A percentile compares a stretch with the other conserved stretches of the same genome.
These are phyloP conservation scores for Pseudoips prasinana DNA, from an alignment of 2,888 invertebrate genomes.

Conservation along the genomic window DNA sequence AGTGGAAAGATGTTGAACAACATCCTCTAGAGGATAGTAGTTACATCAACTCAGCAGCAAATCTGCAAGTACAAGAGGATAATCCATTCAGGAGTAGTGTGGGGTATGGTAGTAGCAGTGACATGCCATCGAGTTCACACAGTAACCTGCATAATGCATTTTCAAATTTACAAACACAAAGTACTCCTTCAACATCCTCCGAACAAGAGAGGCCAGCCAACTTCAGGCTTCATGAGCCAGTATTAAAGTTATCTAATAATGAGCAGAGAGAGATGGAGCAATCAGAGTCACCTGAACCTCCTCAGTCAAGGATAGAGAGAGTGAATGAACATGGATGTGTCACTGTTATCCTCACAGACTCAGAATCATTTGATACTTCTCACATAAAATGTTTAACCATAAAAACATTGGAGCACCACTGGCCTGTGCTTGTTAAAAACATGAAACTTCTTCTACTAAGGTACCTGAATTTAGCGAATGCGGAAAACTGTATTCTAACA, in stretches of 20 bases:
- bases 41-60: slow-evolving; percentile 61
- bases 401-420: slow-evolving; percentile 91
- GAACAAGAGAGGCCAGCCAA: slow-evolving; percentile 43
- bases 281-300: slow-evolving; percentile 56
- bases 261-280: slow-evolving; percentile 51
- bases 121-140: slow-evolving; percentile 55
- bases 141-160: slow-evolving; percentile 69
- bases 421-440: slow-evolving; percentile 90
- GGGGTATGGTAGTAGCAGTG: slow-evolving; percentile 52
- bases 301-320: slow-evolving; percentile 63
- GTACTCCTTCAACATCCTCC: slow-evolving; percentile 61
- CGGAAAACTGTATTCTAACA: slow-evolving; percentile 88
- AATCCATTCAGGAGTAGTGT: slow-evolving; percentile 68
- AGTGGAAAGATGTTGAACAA: slow-evolving; percentile 92
- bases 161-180: slow-evolving; percentile 71
- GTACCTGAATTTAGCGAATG: slow-evolving; percentile 81
- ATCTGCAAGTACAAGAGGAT: slow-evolving; percentile 64
- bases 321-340: slow-evolving; percentile 79
- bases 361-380: slow-evolving; percentile 92
- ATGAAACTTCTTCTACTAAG: slow-evolving; percentile 83
- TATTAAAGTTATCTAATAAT: slow-evolving; percentile 59
- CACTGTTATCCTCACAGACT: slow-evolving; percentile 86
- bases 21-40: slow-evolving; percentile 90
- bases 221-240: slow-evolving; percentile 68
- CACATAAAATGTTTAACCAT: slow-evolving; percentile 93